Base-by-base conservation (phyloP, 1,140 invertebrate species). In the Diorhabda elongata region DNA sequence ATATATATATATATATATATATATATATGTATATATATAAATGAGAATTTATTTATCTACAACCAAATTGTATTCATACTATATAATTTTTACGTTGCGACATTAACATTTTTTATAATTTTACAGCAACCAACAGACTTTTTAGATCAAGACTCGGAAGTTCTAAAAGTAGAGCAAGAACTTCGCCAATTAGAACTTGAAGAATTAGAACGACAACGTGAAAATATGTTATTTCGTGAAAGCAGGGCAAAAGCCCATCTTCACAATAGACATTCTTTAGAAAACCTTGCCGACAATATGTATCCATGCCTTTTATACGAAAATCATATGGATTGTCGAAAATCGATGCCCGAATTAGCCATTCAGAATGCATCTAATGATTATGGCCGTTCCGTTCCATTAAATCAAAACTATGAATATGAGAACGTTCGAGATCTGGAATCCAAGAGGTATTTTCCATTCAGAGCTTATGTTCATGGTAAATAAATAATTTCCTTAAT, bases 171-270 rank as follows among this genome's bases (percentile, higher is more conserved):
- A 57, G 91, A 92, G 81, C 84, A 89, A 8, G 90, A 92, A 81
- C 82, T 92, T 2, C 75, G 91, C 2, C 90, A 92, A 77, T 76
- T 91, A 44, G 90, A 92, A 79, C 88, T 91, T 78, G 90, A 92
- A 80, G 90, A 92, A 75, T 74, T 92, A n/a, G 88, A 91, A 73
- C 82, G 90, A 3, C 89, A 92, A 76, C 83, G 90, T 3, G 90
- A 88, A 69, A 91, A 90, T 76, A 77, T 91, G 6, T 80, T 89
- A 42, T 85, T 87, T 61, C 82, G 87, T 64, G 89, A 91, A 74
- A 84, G 80, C 75, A 81, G 88, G 69, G 85, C 84, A 4, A 74
- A 80, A 80, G 67, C 78, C 79, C 71, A 80, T 75, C 59, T 83
- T 72, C 66, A 82, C 78, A 87, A 87, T 73, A 84, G 87, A 42